These are phyloP conservation scores for Oxygymnocypris stewartii DNA, from an alignment of 2,113 vertebrate genomes.

Conservation along the genomic window DNA sequence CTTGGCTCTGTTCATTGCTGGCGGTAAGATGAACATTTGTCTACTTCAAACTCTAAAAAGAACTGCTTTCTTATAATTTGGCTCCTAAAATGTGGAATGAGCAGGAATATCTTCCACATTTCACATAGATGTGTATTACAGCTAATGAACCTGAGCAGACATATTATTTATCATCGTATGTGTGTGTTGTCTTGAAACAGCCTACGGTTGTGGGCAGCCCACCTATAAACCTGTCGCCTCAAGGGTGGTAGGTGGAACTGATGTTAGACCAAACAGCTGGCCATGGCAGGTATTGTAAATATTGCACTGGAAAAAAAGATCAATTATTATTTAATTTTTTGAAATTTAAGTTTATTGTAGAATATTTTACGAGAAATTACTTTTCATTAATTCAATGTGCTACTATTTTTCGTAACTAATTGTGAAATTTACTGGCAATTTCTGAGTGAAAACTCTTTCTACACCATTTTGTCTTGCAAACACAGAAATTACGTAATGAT, in stretches of 20 bases:
- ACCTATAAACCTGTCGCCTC: slow-evolving; percentile 62
- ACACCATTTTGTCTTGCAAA: too few relatives aligned
- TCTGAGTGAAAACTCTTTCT: too few relatives aligned
- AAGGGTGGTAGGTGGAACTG: slow-evolving; percentile 74
- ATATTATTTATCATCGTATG: neutral
- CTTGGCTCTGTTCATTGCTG: slow-evolving; percentile 74
- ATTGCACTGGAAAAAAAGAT: too few relatives aligned
- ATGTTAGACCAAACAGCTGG: slow-evolving; percentile 74
- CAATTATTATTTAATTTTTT: too few relatives aligned
- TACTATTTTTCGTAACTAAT: too few relatives aligned
- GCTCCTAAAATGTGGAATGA: neutral
- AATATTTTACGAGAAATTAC: too few relatives aligned
- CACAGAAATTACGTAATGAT: neutral
- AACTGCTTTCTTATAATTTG: neutral
- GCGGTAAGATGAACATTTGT: slow-evolving; percentile 66
- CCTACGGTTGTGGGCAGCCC: slow-evolving; percentile 73
- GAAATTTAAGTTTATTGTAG: too few relatives aligned
- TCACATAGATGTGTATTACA: too few relatives aligned
- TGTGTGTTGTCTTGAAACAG: slow-evolving; percentile 59
- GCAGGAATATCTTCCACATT: neutral
- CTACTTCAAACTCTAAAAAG: neutral
- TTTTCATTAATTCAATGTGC: too few relatives aligned
- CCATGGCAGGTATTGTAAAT: slow-evolving; percentile 75
- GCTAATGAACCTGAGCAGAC: too few relatives aligned
- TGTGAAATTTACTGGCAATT: too few relatives aligned